Evolutionary conservation across 2,797 vertebrate species (phyloP), one percentile per base, ranked within the genome.

Genomic region (Monodelphis domestica): DNA sequence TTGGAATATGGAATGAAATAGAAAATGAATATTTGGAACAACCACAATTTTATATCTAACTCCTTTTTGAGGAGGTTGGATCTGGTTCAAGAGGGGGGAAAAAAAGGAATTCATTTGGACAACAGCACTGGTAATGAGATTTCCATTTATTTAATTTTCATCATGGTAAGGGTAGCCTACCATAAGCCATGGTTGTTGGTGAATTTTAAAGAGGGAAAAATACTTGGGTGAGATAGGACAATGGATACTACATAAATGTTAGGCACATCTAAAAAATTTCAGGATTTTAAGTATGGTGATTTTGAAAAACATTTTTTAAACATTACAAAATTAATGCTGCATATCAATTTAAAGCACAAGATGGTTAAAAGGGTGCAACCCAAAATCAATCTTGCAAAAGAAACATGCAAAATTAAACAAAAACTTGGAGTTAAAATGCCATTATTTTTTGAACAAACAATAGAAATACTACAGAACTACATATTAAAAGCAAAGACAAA

Each of bases 111-210:
- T 93, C 9, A 88, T 84, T 21, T 1, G 3, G 92, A 30, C 90
- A 95, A 95, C 0, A 6, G 53, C 12, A 95, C 91, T 38, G 12
- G 70, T 55, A 38, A 56, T 91, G 30, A 88, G 50, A 87, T 94
- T 96, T 95, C 54, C 70, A 90, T 90, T 91, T 84, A 53, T 53
- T 54, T 92, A 90, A 52, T 94, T 96, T 97, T 92, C 57, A 93
- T 24, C 95, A 78, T 91, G 11, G 28, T 24, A 94, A 91, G 88
- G 52, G 54, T 87, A 30, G 91, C 56, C 24, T 91, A 53, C 91
- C 92, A 63, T 89, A 54, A 94, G 55, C 33, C 30, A 93, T 29
- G 87, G 0, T 92, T 70, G 78, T 50, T 30, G 94, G 70, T 52
- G 93, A 30, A 53, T 91, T 95, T 87, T 88, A 57, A 0, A 91